Evolutionary conservation across 2,797 vertebrate species (phyloP), one percentile per base, ranked within the genome.

Genomic region (Rhincodon typus): DNA sequence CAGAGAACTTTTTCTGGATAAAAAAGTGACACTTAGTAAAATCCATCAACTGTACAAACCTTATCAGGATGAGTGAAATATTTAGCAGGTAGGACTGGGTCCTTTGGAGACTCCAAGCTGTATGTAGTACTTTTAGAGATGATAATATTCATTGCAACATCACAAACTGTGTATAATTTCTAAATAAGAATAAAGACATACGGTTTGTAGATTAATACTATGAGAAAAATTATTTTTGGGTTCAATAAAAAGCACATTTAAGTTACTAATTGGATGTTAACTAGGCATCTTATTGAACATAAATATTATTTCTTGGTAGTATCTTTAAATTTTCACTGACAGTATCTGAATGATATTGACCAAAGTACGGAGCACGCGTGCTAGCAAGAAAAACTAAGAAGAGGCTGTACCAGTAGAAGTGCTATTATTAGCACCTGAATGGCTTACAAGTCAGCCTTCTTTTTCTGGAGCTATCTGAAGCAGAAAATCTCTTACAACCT

Each of bases 61-160:
- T 99, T 99, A 97, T 99, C 99, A 27, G 99, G 99, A 96, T 99
- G 99, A 96, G 99, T 99, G 97, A 99, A 99, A 96, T 98, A 99
- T 96, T 98, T 98, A 15, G 99, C 98, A 57, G 99, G 99, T 95
- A 99, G 97, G 93, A 99, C 99, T 0, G 99, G 99, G 97, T 99
- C 99, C 98, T 99, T 99, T 30, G 99, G 99, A 1, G 99, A 99
- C 97, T 99, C 99, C 97, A 99, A 97, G 97, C 99, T 99, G 97
- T 99, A 99, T 1, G 99, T 99, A 96, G 99, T 99, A 97, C 99
- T 99, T 97, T 99, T 99, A 94, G 99, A 99, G 97, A 99, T 99
- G 96, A 99, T 98, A 66, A 99, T 99, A 97, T 99, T 98, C 99
- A 99, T 99, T 96, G 99, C 99, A 70, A 99, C 98, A 77, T 99